phyloP scores from a whole-genome alignment of 2,113 vertebrate genomes.

The Dasyurus viverrinus region DNA sequence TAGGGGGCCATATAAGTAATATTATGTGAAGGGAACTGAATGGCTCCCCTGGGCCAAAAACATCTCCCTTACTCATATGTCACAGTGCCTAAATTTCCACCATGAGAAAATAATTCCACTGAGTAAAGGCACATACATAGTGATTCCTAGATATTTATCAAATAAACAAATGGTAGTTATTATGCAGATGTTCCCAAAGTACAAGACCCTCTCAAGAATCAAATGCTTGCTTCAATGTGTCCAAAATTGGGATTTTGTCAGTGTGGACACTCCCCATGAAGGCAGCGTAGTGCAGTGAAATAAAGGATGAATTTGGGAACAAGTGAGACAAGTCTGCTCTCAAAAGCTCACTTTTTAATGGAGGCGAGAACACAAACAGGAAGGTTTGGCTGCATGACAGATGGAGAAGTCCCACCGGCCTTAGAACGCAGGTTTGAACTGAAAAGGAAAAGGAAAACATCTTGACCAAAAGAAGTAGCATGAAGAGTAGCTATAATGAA shows the following conservation, averaged over 20 bases:
- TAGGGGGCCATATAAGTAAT: background rate
- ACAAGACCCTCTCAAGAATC: background rate
- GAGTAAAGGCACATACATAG: slow-evolving; percentile 51
- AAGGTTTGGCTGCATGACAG: background rate
- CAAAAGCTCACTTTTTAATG: background rate
- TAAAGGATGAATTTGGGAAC: background rate
- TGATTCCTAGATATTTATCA: background rate
- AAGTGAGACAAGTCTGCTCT: background rate
- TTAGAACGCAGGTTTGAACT: background rate
- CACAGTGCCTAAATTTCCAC: slow-evolving; percentile 45
- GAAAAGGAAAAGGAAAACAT: background rate
- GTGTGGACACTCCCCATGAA: background rate
- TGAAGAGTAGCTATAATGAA: too few species aligned
- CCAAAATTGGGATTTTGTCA: background rate
- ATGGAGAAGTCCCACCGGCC: background rate
- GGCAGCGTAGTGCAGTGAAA: background rate
- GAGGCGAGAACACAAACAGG: background rate
- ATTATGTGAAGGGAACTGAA: background rate
- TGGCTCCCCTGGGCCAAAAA: background rate
- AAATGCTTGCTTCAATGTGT: background rate
- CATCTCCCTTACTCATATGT: slow-evolving; percentile 39
- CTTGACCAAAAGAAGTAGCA: background rate
- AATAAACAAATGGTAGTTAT: background rate
- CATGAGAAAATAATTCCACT: slow-evolving; percentile 61
- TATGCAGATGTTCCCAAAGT: background rate